phyloP scores from a whole-genome alignment of 2,888 invertebrate species.

The Acrocyrtus sp. region DNA sequence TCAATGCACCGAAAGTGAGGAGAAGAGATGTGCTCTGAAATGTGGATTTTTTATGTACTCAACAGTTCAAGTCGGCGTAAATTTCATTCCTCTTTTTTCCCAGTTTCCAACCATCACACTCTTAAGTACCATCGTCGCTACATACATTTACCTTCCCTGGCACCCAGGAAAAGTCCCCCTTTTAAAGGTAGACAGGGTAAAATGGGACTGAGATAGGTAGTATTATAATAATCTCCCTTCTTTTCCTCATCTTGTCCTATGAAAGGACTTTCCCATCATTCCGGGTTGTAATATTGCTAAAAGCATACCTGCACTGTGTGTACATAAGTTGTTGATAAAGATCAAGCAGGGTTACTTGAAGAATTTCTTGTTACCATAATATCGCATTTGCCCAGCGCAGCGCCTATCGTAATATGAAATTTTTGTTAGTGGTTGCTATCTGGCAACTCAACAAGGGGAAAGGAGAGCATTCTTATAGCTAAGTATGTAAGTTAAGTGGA shows the following conservation, averaged over 20 bases:
- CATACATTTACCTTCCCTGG: neutral
- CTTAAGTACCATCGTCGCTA: neutral
- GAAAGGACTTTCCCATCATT: neutral
- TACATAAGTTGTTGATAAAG: neutral
- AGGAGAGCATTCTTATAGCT: neutral
- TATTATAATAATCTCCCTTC: conserved; percentile 13
- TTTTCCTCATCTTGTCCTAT: neutral
- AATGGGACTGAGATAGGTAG: conserved; percentile 4
- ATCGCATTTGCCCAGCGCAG: neutral
- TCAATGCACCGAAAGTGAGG: too few relatives aligned
- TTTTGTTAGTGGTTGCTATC: neutral
- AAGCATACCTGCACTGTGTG: neutral
- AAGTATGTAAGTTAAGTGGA: neutral
- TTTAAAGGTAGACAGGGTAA: neutral
- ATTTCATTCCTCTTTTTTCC: conserved; percentile 26
- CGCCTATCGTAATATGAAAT: neutral
- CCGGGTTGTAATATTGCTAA: neutral
- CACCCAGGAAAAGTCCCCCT: neutral
- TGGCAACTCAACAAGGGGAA: neutral
- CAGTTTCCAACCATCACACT: neutral
- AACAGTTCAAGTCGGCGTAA: conserved; percentile 37
- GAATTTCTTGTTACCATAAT: neutral
- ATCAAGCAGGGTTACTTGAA: too few relatives aligned
- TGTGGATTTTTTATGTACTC: conserved; percentile 36
- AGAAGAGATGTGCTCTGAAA: conserved; percentile 19